Base-by-base conservation (phyloP, 2,797 vertebrate species). In the Lithobates sylvaticus region DNA sequence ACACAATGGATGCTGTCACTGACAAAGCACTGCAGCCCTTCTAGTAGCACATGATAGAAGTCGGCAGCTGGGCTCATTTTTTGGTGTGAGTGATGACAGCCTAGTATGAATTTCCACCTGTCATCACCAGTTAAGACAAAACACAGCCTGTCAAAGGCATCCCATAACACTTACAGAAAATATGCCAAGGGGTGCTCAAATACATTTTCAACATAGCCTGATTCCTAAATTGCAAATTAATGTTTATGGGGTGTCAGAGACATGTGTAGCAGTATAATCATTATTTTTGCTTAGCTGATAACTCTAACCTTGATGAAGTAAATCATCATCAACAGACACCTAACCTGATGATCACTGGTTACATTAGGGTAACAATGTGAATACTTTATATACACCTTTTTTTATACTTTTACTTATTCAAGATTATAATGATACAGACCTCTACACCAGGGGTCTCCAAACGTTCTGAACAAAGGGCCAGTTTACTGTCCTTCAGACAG, bases 61-160 rank as follows among this genome's bases (percentile, higher is more conserved):
- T 42, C 76, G 87, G 78, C 79, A 89, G 73, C 80, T 88, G 78
- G 82, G 88, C 84, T 80, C 23, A 23, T 83, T 80, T 65, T 86
- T 89, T 81, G 34, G 81, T 88, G 47, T 75, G 87, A 84, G 88
- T 50, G 87, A 73, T 80, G 73, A 70, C 39, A 89, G 69, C 58
- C 81, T 8, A 68, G 85, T 47, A 81, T 0, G 4, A 91, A 86
- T 68, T 80, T 72, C 58, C 75, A 89, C 87, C 83, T 89, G 89
- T 84, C 86, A 86, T 1, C 85, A 1, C 84, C 65, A 84, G 36
- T 58, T 70, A 89, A 82, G 32, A 88, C 88, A 88, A 70, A 87
- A 82, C 72, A 73, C 74, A 76, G 23, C n/a, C 77, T 47, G 76
- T 76, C 81, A 76, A 21, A 84, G 67, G 86, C 70, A 79, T 80